Evolutionary conservation across 2,888 invertebrate species (phyloP).

Genomic region (Cheilosia vernalis): DNA sequence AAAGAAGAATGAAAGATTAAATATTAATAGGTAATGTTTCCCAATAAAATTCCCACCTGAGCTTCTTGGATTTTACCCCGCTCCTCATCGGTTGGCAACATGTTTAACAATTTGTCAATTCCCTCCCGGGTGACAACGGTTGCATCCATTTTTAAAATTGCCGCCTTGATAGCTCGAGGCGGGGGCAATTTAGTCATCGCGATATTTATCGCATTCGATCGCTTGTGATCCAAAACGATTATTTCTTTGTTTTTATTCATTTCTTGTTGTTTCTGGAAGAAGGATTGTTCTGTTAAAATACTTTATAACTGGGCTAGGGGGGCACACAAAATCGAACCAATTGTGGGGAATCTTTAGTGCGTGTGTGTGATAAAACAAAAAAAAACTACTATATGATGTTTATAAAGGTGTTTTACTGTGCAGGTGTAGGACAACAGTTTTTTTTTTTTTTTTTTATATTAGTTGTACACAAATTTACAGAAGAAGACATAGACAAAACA

Average conservation of each 20-base stretch:
- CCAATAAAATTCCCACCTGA: constrained; percentile 84
- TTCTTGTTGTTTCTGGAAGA: constrained; percentile 90
- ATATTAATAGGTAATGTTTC: constrained; percentile 17
- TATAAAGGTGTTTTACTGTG: constrained; percentile 42
- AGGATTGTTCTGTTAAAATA: neutral
- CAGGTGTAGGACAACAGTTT: constrained; percentile 27
- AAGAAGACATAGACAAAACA: constrained; percentile 8
- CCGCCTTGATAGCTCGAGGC: constrained; percentile 98
- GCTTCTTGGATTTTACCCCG: constrained; percentile 98
- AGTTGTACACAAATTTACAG: constrained; percentile 7
- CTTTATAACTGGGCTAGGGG: neutral
- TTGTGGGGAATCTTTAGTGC: constrained; percentile 60
- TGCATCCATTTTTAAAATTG: constrained; percentile 99
- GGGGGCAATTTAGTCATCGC: constrained; percentile 99
- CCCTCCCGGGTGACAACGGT: constrained; percentile 99
- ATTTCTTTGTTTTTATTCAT: constrained; percentile 94
- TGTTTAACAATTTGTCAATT: constrained; percentile 97
- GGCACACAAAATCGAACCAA: neutral
- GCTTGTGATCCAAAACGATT: constrained; percentile 97
- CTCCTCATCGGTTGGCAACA: constrained; percentile 99
- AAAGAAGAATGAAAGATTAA: constrained; percentile 6
- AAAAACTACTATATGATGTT: constrained; percentile 25
- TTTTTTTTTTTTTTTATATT: neutral
- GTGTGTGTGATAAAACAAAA: constrained; percentile 46
- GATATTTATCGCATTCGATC: constrained; percentile 99